These are phyloP conservation scores for Mythimna impura DNA, from an alignment of 2,888 invertebrate species.

Conservation along the genomic window DNA sequence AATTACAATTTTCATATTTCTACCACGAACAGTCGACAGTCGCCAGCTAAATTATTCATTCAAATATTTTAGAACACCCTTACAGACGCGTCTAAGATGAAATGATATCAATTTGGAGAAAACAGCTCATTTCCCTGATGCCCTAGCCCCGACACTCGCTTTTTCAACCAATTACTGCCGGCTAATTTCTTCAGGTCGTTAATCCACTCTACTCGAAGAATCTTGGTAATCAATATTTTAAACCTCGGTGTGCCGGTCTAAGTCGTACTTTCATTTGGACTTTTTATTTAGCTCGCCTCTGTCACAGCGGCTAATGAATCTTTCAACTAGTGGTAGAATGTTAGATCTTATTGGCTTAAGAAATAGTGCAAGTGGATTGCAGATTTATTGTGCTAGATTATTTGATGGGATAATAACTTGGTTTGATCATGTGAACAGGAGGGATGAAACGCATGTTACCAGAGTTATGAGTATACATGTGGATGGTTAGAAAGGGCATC, in stretches of 20 bases:
- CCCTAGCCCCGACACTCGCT: slow-evolving; percentile 21
- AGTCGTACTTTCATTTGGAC: slow-evolving; percentile 35
- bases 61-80: too few species aligned
- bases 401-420: too few species aligned
- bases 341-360: slow-evolving; percentile 10
- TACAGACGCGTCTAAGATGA: too few species aligned
- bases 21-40: neutral
- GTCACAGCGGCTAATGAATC: slow-evolving; percentile 40
- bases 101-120: slow-evolving; percentile 7
- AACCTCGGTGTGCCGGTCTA: slow-evolving; percentile 33
- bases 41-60: neutral
- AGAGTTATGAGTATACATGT: too few species aligned
- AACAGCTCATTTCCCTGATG: slow-evolving; percentile 26
- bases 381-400: neutral
- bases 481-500: too few species aligned
- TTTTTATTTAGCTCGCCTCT: slow-evolving; percentile 39
- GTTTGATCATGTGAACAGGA: too few species aligned
- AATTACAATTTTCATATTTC: neutral
- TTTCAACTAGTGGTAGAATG: slow-evolving; percentile 34
- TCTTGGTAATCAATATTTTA: slow-evolving; percentile 58
- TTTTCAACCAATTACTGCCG: slow-evolving; percentile 57
- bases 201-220: slow-evolving; percentile 42
- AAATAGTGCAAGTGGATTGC: neutral
- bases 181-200: slow-evolving; percentile 54
- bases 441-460: too few species aligned